Conservation (phyloP, 2,888 invertebrate species). For the Tubiluchus corallicola region DNA sequence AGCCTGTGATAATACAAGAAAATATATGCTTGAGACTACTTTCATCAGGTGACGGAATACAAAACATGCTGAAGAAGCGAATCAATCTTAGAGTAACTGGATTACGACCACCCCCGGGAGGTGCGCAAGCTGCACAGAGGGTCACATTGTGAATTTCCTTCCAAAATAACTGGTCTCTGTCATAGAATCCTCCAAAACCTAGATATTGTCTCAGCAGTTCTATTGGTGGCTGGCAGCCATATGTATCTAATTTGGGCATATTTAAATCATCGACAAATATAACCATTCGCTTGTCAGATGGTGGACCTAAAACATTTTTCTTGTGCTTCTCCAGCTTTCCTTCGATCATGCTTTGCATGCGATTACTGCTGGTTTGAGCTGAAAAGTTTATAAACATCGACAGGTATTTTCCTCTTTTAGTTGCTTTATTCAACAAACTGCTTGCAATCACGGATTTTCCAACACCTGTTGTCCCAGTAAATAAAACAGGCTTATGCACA, state of each 20-base stretch:
- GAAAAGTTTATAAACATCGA: slow-evolving; percentile 70
- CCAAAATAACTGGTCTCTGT: slow-evolving; percentile 61
- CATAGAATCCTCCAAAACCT: slow-evolving; percentile 94
- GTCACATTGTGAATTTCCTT: slow-evolving; percentile 88
- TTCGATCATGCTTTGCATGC: slow-evolving; percentile 68
- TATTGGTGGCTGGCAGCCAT: slow-evolving; percentile 90
- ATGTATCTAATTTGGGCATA: slow-evolving; percentile 63
- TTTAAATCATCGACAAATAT: slow-evolving; percentile 80
- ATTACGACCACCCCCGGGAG: slow-evolving; percentile 31
- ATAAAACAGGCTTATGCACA: slow-evolving; percentile 55
- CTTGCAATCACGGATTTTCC: slow-evolving; percentile 74
- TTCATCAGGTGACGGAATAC: slow-evolving; percentile 29
- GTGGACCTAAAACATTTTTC: slow-evolving; percentile 57
- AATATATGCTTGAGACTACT: slow-evolving; percentile 30
- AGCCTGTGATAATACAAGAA: slow-evolving; percentile 50
- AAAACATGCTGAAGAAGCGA: no score
- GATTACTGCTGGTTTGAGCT: slow-evolving; percentile 65
- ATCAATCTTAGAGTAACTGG: slow-evolving; percentile 26
- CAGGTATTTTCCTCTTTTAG: slow-evolving; percentile 40
- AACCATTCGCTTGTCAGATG: slow-evolving; percentile 57
- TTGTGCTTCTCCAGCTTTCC: slow-evolving; percentile 61
- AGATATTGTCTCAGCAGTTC: slow-evolving; percentile 84
- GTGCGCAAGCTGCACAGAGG: slow-evolving; percentile 29
- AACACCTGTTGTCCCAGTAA: slow-evolving; percentile 77
- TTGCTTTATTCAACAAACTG: slow-evolving; percentile 46